Evolutionary conservation across 2,797 vertebrate species (phyloP).

Genomic region (Enteromius argenteus): DNA sequence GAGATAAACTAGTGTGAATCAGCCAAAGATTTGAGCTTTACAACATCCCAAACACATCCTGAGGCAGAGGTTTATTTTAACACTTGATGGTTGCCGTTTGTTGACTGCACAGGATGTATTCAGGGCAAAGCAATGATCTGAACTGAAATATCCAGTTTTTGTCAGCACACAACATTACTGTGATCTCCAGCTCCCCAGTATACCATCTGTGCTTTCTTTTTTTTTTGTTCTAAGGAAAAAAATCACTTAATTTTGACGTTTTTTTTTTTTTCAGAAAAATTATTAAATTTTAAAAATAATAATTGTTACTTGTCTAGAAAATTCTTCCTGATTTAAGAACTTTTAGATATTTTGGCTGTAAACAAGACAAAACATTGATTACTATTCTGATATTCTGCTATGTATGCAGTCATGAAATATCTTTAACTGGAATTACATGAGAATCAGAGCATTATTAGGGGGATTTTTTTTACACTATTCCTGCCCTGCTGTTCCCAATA

Average conservation of each 20-base stretch:
- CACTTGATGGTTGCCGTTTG: conserved; percentile 1
- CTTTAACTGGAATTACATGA: neutral
- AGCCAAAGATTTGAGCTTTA: neutral
- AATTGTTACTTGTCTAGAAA: too few species aligned
- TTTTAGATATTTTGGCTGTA: too few species aligned
- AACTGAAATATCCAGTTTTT: conserved; percentile 13
- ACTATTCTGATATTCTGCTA: neutral
- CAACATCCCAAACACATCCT: conserved; percentile 4
- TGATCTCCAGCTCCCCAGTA: neutral
- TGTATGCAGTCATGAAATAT: neutral
- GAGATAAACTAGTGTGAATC: conserved; percentile 11
- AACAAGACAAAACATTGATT: neutral
- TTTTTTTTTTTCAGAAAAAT: too few species aligned
- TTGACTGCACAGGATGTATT: neutral
- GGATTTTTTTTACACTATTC: neutral
- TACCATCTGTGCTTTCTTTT: neutral
- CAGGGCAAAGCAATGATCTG: neutral
- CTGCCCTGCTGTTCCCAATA: conserved; percentile 15
- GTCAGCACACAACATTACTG: neutral
- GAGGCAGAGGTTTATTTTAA: conserved; percentile 14
- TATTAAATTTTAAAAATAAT: too few species aligned
- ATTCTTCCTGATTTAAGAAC: too few species aligned
- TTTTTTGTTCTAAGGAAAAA: too few species aligned
- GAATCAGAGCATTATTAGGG: neutral
- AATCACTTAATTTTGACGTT: too few species aligned